Conservation (phyloP, 2,113 vertebrate species). For the Tupaia chinensis region DNA sequence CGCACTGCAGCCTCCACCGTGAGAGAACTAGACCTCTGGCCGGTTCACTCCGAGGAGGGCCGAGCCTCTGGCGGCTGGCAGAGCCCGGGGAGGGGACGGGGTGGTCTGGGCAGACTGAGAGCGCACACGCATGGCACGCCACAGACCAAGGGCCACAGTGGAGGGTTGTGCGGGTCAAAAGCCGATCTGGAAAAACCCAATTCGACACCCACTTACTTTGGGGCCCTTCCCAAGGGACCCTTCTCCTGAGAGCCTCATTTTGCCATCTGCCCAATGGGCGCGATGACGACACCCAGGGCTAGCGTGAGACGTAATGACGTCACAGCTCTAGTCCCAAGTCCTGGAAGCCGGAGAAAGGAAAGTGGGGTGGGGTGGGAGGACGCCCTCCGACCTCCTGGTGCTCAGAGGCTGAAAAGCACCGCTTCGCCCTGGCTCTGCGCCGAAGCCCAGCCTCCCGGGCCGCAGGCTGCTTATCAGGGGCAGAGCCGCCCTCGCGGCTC, state of each 20-base stretch:
- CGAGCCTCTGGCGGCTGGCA: too few species aligned
- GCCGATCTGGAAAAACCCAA: too few species aligned
- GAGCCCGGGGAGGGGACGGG: too few species aligned
- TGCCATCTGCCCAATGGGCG: background rate
- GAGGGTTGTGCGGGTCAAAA: background rate
- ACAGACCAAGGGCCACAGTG: background rate
- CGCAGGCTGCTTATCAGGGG: constrained; percentile 75
- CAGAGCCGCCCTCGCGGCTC: constrained; percentile 61
- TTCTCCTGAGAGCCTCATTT: background rate
- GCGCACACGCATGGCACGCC: background rate
- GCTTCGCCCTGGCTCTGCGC: constrained; percentile 61
- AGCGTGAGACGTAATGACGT: background rate
- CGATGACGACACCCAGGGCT: background rate
- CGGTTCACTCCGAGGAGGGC: too few species aligned
- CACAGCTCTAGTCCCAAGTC: background rate
- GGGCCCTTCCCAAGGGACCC: background rate
- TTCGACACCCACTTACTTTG: too few species aligned
- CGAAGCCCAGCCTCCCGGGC: constrained; percentile 46
- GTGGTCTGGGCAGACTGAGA: background rate
- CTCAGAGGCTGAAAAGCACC: too few species aligned
- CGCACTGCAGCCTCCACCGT: too few species aligned
- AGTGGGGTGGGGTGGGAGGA: background rate
- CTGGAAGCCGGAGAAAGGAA: background rate
- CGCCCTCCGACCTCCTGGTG: background rate
- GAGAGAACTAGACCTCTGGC: too few species aligned